Base-by-base conservation (phyloP, 2,888 invertebrate genomes). In the Cosmopolites sordidus region DNA sequence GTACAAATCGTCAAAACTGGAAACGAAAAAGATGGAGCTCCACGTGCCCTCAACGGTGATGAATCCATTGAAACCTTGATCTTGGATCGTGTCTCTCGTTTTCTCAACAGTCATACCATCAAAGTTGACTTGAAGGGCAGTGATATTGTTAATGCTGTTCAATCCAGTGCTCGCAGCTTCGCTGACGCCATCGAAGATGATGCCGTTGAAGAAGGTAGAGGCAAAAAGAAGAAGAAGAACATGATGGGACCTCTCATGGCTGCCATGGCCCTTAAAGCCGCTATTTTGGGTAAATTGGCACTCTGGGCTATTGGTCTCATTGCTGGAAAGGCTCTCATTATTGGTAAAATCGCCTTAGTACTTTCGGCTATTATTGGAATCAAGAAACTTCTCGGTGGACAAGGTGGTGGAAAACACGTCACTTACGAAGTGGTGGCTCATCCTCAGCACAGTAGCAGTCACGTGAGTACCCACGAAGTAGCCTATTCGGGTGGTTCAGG, bases 341-440 rank as follows among this genome's bases (percentile, higher is more conserved):
- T 91, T 66, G 91, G 91, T 70, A 91, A 91, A 75, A 82, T 91
- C 66, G 91, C 91, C 18, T 77, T 91, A 59, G 88, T 91, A 41
- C 78, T 91, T 43, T 89, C 90, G 0, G 86, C 87, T 46, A 86
- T 91, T 54, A 90, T 91, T 66, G 90, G 90, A 2, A 74, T 91
- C 71, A 90, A 90, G 79, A 91, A 91, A 71, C 76, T 91, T 45
- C 74, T 91, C 60, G 84, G 86, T 46, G 74, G 89, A 62, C 83
- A 85, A 52, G 72, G 73, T 68, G 86, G 88, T 74, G 73, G 73
- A 18, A 91, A 90, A 69, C 89, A 89, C 68, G 91, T 91, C 59
- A 91, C 91, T 2, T 91, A 91, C 69, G 91, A 91, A 70, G 90
- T 91, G 29, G 89, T 91, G 0, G 83, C 89, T 0, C 91, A 91